Conservation (phyloP, 2,113 vertebrate genomes). For the Eclectus roratus region DNA sequence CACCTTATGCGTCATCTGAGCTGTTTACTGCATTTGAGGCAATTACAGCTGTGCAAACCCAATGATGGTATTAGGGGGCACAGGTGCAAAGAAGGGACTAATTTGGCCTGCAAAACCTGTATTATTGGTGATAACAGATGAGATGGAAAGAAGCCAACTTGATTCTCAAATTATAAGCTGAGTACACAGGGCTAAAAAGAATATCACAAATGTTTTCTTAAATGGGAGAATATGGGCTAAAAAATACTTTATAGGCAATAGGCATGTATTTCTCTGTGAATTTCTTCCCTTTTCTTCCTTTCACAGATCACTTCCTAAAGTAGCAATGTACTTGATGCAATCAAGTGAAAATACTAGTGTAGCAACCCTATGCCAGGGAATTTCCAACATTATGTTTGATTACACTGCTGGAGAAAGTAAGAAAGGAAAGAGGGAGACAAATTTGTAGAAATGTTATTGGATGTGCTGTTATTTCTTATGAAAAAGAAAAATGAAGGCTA, state of each 20-base stretch:
- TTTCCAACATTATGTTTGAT: background rate
- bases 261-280: background rate
- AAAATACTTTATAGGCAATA: background rate
- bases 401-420: background rate
- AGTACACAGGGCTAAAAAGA: background rate
- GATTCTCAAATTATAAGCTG: background rate
- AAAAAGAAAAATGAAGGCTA: background rate
- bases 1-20: background rate
- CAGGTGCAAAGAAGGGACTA: conserved; percentile 46
- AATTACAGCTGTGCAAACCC: conserved; percentile 59
- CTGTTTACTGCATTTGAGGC: background rate
- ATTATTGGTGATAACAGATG: conserved; percentile 23
- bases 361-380: background rate
- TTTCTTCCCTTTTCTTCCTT: background rate
- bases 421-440: background rate
- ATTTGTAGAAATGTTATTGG: background rate
- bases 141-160: conserved; percentile 16
- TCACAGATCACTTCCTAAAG: background rate
- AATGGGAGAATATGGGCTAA: background rate
- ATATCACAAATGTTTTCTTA: background rate
- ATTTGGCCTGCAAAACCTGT: background rate
- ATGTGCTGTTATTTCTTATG: background rate
- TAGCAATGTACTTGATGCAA: background rate
- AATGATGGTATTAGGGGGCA: background rate
- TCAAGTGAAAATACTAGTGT: background rate